Conservation (phyloP, 2,888 invertebrate species). For the Aphrophora alni region DNA sequence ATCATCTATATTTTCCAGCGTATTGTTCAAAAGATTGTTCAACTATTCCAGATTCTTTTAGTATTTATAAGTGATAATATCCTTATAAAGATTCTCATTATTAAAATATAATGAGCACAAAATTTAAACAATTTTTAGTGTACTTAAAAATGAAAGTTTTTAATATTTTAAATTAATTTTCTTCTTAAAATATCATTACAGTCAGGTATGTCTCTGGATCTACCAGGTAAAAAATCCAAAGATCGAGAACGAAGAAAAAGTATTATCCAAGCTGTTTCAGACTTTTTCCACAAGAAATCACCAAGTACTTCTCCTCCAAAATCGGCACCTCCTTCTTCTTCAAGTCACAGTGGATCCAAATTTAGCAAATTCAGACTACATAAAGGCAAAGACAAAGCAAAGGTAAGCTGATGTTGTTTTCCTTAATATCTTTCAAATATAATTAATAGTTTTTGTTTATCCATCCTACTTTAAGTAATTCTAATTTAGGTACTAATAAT, state of each 20-base stretch:
- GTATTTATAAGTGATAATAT: too few species aligned
- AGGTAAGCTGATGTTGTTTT: constrained; percentile 66
- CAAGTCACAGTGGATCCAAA: constrained; percentile 46
- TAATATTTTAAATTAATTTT: not conserved
- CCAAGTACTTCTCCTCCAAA: constrained; percentile 55
- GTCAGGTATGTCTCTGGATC: constrained; percentile 22
- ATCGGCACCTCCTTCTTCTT: constrained; percentile 51
- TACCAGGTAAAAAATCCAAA: constrained; percentile 43
- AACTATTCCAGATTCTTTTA: too few species aligned
- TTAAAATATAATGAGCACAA: too few species aligned
- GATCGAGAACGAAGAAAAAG: constrained; percentile 78
- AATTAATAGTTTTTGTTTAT: too few species aligned
- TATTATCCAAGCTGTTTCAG: constrained; percentile 83
- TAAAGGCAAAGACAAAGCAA: constrained; percentile 62
- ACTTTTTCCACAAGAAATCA: constrained; percentile 77
- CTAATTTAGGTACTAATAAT: too few species aligned
- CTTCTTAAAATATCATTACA: not conserved
- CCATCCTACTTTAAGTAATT: too few species aligned
- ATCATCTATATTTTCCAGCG: too few species aligned
- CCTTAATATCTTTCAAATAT: too few species aligned
- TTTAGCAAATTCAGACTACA: constrained; percentile 60
- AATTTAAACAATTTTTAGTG: too few species aligned
- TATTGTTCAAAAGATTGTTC: too few species aligned
- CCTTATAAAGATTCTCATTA: too few species aligned
- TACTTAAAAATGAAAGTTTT: too few species aligned